phyloP scores from a whole-genome alignment of 2,888 invertebrate species.

The Eurois occulta region DNA sequence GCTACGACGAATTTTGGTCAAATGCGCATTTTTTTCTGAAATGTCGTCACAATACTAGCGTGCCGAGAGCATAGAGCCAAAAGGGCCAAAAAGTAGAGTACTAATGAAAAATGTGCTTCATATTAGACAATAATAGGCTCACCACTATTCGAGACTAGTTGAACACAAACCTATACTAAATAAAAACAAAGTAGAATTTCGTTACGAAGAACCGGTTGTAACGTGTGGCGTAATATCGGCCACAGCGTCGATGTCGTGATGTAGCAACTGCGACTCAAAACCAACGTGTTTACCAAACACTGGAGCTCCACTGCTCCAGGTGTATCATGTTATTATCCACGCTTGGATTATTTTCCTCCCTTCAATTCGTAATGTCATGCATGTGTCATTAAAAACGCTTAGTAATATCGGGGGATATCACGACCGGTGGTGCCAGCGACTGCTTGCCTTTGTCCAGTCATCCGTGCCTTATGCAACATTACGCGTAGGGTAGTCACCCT shows the following conservation, averaged over 20 bases:
- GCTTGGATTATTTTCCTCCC: constrained; percentile 53
- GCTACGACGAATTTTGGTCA: neutral
- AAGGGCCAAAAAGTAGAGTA: neutral
- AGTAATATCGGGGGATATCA: constrained; percentile 56
- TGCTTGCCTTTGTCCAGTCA: constrained; percentile 60
- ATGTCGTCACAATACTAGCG: neutral
- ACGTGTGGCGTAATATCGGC: constrained; percentile 54
- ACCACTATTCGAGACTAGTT: constrained; percentile 26
- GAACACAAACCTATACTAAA: constrained; percentile 37
- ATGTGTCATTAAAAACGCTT: constrained; percentile 36
- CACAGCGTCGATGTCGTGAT: constrained; percentile 44
- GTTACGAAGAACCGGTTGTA: constrained; percentile 56
- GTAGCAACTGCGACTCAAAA: constrained; percentile 50
- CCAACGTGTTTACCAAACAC: constrained; percentile 35
- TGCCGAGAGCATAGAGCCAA: neutral
- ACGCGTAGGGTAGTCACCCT: constrained; percentile 51
- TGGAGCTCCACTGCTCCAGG: constrained; percentile 55
- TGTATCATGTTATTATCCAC: constrained; percentile 51
- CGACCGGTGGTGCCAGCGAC: constrained; percentile 48
- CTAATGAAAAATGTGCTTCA: neutral
- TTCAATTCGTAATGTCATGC: constrained; percentile 34
- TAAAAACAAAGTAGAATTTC: constrained; percentile 55
- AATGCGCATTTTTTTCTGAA: neutral
- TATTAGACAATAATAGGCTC: constrained; percentile 8
- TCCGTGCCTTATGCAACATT: constrained; percentile 46